Evolutionary conservation across 2,797 vertebrate genomes (phyloP), one percentile per base, ranked within the genome.

Genomic region (Melanogrammus aeglefinus): DNA sequence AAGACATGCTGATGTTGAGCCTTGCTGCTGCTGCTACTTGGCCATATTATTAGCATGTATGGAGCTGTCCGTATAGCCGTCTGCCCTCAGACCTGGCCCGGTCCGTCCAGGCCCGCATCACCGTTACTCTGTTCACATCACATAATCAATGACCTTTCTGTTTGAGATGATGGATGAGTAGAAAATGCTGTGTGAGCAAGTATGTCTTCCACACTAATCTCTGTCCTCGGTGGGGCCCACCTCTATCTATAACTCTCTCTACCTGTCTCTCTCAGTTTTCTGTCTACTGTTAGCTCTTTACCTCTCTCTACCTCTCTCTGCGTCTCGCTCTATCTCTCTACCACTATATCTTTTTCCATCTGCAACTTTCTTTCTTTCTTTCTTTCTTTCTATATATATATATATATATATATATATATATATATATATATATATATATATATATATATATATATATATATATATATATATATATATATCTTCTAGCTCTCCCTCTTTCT

Each of bases 91-190:
- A 86, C 80, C 78, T 76, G 83, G 66, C 31, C 51, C 31, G 83
- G 77, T 51, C 47, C 6, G 47, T 18, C 14, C 44, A 18, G 44
- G 44, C 18, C 47, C 3, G 12, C 18, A 4, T 14, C 18, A 74
- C 10, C n/a, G 36, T n/a, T 74, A 35, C 81, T 71, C 82, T 71
- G 78, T 84, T 86, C 87, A 83, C 85, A 84, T 87, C 86, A 83
- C 85, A 84, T 87, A 90, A 92, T 92, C 91, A 88, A 89, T 92
- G 89, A 94, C 91, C 93, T 93, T 91, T 93, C 86, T 86, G 86
- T 86, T 85, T 86, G 83, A 85, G 88, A 89, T 91, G 92, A 94
- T 91, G 90, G 90, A 94, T 91, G 90, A 89, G 84, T 84, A 47
- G 82, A 86, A 88, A 92, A 79, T 66, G 90, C 91, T 82, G 85